Conservation (phyloP, 2,888 invertebrate genomes). For the Drymonia ruficornis region DNA sequence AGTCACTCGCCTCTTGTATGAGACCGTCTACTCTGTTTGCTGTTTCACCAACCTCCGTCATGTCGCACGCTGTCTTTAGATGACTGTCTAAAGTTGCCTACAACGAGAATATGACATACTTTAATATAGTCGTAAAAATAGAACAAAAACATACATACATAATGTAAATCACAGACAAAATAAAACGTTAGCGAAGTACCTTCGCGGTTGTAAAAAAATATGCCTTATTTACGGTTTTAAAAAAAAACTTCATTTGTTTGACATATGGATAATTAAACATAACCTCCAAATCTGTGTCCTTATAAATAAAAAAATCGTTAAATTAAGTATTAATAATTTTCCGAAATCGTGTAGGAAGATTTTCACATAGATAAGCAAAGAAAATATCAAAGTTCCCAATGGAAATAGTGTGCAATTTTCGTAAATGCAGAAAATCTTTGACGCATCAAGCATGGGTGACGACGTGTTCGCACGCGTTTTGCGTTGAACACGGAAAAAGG, state of each 20-base stretch:
- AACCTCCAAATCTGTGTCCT: constrained; percentile 15
- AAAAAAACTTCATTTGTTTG: constrained; percentile 1
- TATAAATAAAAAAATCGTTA: no score
- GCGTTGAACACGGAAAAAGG: constrained; percentile 79
- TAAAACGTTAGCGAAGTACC: neutral
- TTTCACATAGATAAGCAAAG: neutral
- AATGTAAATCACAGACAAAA: neutral
- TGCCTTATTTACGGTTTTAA: neutral
- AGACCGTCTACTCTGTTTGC: constrained; percentile 91
- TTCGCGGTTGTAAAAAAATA: neutral
- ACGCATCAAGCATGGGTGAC: constrained; percentile 81
- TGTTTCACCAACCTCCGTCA: constrained; percentile 96
- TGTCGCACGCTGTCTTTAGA: constrained; percentile 91
- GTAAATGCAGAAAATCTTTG: constrained; percentile 78
- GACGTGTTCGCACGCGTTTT: constrained; percentile 83
- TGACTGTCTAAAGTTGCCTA: constrained; percentile 91
- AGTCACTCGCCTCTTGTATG: constrained; percentile 90
- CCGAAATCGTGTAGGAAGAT: neutral
- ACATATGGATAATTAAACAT: constrained; percentile 12
- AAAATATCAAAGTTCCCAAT: constrained; percentile 32
- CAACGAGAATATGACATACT: neutral
- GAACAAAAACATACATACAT: constrained; percentile 9
- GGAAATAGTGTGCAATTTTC: constrained; percentile 81
- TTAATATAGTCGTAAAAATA: no score
- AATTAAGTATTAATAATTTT: neutral